These are phyloP conservation scores for Rhinopithecus roxellana DNA, from an alignment of 2,113 vertebrate species.

Conservation along the genomic window DNA sequence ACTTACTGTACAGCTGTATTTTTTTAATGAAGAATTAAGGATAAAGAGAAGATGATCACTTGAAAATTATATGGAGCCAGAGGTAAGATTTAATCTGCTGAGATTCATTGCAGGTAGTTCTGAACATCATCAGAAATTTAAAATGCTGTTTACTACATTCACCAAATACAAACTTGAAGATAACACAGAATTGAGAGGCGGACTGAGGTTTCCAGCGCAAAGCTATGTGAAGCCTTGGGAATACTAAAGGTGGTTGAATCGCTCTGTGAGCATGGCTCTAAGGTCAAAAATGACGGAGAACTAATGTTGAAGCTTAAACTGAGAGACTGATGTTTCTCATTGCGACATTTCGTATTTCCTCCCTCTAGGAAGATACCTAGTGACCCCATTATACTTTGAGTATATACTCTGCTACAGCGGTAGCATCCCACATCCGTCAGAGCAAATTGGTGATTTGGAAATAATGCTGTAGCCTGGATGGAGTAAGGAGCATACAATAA, in stretches of 20 bases:
- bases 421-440: not conserved
- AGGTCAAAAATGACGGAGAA: not conserved
- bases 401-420: not conserved
- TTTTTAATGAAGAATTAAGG: not conserved
- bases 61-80: not conserved
- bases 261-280: not conserved
- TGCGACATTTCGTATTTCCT: not conserved
- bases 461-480: not conserved
- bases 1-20: not conserved
- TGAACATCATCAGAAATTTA: not conserved
- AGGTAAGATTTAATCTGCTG: not conserved
- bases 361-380: not conserved
- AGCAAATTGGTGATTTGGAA: not conserved
- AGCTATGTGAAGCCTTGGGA: not conserved
- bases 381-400: not conserved
- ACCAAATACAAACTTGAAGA: not conserved
- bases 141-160: not conserved
- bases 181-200: not conserved
- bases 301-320: not conserved
- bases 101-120: not conserved
- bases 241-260: not conserved
- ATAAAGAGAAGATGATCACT: not conserved
- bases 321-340: not conserved
- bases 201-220: not conserved
- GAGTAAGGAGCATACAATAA: not conserved